Percentiles rank a stretch among this genome's conserved stretches.
Evolutionary conservation across 2,113 vertebrate species (phyloP).

Genomic region (Thinocorus orbignyianus): DNA sequence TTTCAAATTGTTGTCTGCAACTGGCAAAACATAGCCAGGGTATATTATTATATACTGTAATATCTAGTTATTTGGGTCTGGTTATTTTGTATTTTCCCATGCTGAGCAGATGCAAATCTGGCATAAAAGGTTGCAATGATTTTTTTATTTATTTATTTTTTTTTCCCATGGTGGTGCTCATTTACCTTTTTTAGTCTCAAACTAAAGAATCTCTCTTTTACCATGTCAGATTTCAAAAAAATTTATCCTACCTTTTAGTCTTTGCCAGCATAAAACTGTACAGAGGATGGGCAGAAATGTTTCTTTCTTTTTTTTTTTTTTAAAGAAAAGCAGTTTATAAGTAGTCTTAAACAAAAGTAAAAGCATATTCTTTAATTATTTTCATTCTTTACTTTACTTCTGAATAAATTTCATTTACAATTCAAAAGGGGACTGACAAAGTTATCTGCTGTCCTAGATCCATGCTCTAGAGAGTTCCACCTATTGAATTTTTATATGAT

Average conservation of each 20-base stretch:
- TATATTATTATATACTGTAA: neutral
- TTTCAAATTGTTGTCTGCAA: neutral
- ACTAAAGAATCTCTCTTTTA: neutral
- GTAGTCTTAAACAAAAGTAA: neutral
- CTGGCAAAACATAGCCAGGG: neutral
- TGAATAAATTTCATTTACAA: neutral
- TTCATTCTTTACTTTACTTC: neutral
- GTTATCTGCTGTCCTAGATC: neutral
- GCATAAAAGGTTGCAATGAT: no score
- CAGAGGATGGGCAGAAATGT: neutral
- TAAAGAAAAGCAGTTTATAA: neutral
- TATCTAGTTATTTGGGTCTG: neutral
- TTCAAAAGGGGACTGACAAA: neutral
- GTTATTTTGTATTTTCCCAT: neutral
- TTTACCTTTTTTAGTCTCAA: neutral
- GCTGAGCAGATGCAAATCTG: neutral
- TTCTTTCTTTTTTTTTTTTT: neutral
- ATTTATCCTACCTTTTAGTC: neutral
- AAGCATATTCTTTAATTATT: neutral
- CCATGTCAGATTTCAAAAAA: neutral
- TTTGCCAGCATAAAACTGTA: neutral
- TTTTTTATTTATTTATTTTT: no score
- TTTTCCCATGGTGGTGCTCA: neutral
- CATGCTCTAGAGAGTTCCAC: neutral
- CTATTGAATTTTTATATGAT: neutral